These are phyloP conservation scores for Lagorchestes hirsutus DNA, from an alignment of 2,797 vertebrate genomes.

Conservation along the genomic window DNA sequence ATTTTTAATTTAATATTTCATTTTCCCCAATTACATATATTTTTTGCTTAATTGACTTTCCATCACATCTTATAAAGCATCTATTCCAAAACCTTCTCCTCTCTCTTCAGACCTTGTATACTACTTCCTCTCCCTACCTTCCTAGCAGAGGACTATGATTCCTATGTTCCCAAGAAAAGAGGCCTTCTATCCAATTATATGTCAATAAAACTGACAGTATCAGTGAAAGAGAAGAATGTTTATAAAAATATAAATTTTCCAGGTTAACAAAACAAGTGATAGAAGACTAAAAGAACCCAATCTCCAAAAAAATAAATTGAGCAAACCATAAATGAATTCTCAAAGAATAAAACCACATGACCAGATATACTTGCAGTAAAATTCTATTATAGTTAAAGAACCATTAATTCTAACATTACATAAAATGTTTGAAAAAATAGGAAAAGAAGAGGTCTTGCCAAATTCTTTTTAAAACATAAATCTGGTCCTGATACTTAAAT, in stretches of 20 bases:
- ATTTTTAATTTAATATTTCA: background rate
- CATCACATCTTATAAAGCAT: background rate
- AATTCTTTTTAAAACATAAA: no score
- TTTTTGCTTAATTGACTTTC: background rate
- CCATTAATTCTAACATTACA: no score
- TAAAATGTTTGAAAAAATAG: no score
- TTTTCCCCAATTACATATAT: background rate
- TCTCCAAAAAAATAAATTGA: no score
- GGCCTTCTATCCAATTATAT: background rate
- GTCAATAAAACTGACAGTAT: background rate
- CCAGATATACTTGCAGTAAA: no score
- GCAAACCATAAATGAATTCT: no score
- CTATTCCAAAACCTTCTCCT: background rate
- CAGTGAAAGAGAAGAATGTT: background rate
- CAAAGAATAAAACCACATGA: no score
- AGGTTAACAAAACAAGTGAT: background rate
- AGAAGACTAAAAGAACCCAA: background rate
- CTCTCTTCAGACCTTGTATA: background rate
- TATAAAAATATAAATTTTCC: background rate
- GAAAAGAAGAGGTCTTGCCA: no score
- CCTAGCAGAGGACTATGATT: background rate
- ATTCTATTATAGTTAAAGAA: no score
- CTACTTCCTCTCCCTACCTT: background rate
- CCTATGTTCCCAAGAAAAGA: background rate
- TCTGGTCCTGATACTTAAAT: no score